Percentiles rank a stretch among this genome's conserved stretches.
phyloP scores from a whole-genome alignment of 1,140 invertebrate species.

The Galendromus occidentalis region DNA sequence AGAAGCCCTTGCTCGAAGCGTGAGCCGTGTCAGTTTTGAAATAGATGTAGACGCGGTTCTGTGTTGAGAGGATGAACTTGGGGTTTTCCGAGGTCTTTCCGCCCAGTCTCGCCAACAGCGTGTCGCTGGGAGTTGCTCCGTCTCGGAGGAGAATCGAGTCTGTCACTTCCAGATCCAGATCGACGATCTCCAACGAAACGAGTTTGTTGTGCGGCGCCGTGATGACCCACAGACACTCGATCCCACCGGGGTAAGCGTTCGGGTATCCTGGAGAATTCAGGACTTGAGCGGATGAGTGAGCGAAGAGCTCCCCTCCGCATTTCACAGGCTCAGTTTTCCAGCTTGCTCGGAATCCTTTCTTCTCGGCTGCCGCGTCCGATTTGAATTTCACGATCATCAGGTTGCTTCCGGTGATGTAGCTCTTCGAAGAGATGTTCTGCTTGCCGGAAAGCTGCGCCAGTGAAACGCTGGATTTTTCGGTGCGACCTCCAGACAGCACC shows the following conservation, averaged over 20 bases:
- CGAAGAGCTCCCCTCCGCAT: slow-evolving; percentile 15
- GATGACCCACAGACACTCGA: slow-evolving; percentile 80
- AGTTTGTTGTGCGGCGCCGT: slow-evolving; percentile 67
- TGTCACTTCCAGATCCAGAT: slow-evolving; percentile 63
- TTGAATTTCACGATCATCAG: slow-evolving; percentile 96
- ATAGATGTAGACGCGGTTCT: slow-evolving; percentile 69
- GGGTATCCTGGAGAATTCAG: slow-evolving; percentile 76
- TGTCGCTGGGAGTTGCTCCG: slow-evolving; percentile 61
- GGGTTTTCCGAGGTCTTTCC: slow-evolving; percentile 48
- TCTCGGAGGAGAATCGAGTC: slow-evolving; percentile 76
- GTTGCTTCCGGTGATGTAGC: slow-evolving; percentile 81
- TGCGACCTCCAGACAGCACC: slow-evolving; percentile 76
- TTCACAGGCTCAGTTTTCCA: slow-evolving; percentile 30
- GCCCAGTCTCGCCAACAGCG: slow-evolving; percentile 55
- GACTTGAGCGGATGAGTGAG: slow-evolving; percentile 19
- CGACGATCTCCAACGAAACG: slow-evolving; percentile 65
- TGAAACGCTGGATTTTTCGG: slow-evolving; percentile 77
- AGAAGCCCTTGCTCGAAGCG: slow-evolving; percentile 71
- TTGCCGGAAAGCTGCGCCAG: slow-evolving; percentile 74
- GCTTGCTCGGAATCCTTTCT: slow-evolving; percentile 53
- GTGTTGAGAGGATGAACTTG: slow-evolving; percentile 68
- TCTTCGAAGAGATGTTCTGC: slow-evolving; percentile 48
- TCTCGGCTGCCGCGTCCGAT: slow-evolving; percentile 75
- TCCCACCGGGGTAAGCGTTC: slow-evolving; percentile 68
- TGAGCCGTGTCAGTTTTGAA: slow-evolving; percentile 63